Evolutionary conservation across 2,113 vertebrate species (phyloP).

Genomic region (Nothoprocta perdicaria): DNA sequence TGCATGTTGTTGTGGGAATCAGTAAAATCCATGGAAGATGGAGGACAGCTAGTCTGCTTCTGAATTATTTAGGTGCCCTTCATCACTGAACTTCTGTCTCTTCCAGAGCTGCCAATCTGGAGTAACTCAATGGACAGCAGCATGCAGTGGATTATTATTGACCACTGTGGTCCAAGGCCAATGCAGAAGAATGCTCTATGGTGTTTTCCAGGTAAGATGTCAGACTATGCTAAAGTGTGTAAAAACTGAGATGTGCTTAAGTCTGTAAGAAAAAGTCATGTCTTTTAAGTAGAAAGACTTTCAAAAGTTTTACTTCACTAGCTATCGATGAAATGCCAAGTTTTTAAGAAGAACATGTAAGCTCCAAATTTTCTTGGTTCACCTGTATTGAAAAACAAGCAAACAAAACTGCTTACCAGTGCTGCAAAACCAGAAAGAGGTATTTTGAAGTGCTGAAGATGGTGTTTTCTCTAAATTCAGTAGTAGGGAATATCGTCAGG

Average conservation of each 20-base stretch:
- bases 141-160: conserved; percentile 56
- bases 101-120: conserved; percentile 76
- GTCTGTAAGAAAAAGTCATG: neutral
- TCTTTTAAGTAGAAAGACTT: neutral
- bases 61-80: neutral
- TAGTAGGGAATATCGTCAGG: too few relatives aligned
- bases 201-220: conserved; percentile 78
- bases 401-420: neutral
- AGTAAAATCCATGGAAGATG: neutral
- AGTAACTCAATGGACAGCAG: conserved; percentile 62
- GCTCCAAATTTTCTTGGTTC: too few relatives aligned
- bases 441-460: neutral
- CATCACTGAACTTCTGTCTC: neutral
- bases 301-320: neutral
- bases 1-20: neutral
- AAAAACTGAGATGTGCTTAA: neutral
- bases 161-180: neutral
- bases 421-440: neutral
- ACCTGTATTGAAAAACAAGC: neutral
- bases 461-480: too few relatives aligned
- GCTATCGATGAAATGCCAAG: neutral
- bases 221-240: neutral
- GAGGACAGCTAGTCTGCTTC: neutral
- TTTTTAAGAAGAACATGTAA: too few relatives aligned
- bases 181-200: conserved; percentile 71